Base-by-base conservation (phyloP, 2,113 vertebrate genomes). In the Pyxicephalus adspersus region DNA sequence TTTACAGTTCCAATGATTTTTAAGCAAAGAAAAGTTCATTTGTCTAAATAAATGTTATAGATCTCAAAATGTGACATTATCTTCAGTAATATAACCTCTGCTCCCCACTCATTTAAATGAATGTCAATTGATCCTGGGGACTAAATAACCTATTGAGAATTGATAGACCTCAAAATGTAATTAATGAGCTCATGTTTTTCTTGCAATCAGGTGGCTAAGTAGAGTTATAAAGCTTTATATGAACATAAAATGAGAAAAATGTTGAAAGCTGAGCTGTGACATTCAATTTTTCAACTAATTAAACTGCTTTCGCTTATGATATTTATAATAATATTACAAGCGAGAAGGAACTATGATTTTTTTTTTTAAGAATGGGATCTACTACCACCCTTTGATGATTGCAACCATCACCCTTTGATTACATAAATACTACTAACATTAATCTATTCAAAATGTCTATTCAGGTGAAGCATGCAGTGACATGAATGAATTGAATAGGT, bases 41-140 rank as follows among this genome's bases (percentile, higher is more conserved):
- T 25, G 13, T 61, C 5, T 25, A 20, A 11, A 63, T 63, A 76
- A 76, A 45, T 76, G 20, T 50, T 61, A 16, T 57, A 45, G 61
- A 76, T 38, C 25, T 76, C 18, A 28, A 64, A 17, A n/a, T 64
- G 60, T 64, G 60, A 26, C 74, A 64, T 64, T 76, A 76, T 64
- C 74, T 64, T 8, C 26, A 23, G 2, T 28, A 26, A 61, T 25
- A 52, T 45, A 64, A 64, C 58, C 60, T 65, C 19, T 65, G 23
- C 17, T 65, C 64, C 9, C 54, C 23, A n/a, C 45, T 74, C 9
- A 15, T 65, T 54, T 65, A 77, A 52, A 26, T 77, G 52, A 54
- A 54, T 65, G 25, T 77, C 61, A 65, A 54, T 65, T 65, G 45
- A 77, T 77, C 65, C 52, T 20, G 20, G 22, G 61, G 54, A 64